Evolutionary conservation across 2,888 invertebrate genomes (phyloP), one percentile per base, ranked within the genome.

Genomic region (Orthosia incerta): DNA sequence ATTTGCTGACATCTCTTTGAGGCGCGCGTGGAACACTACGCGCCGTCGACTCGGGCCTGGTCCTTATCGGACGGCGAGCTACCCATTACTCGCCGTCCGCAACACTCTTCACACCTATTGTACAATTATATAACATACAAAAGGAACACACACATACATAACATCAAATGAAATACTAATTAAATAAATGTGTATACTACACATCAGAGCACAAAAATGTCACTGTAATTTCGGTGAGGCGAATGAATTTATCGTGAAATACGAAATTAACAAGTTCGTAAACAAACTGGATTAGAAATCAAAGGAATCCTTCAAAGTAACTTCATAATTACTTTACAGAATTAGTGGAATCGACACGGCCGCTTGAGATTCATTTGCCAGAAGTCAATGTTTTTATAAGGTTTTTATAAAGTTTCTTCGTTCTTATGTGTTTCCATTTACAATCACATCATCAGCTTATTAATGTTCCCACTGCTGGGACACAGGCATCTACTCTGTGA

Each of bases 261-360:
- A 45, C n/a, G 48, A 67, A 53, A 67, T 67, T 15, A 67, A 60
- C 59, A 74, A 66, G 15, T 67, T 60, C n/a, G 15, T 60, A 39
- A 74, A 60, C 31, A 67, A 39, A 39, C 53, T 67, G 53, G 67
- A 20, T 67, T 39, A 48, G 39, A 50, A 53, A 50, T 74, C 74
- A 74, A 74, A 74, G 26, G 74, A 48, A 39, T 18, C 23, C 31
- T 48, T 53, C 53, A 60, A 53, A 59, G 39, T 74, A 53, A 48
- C 23, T 67, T 60, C 26, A 39, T 50, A 60, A 45, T 74, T 50
- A 53, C 39, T 65, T 74, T 46, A 39, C 18, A 20, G 56, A 56
- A 51, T 65, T 57, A 57, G 13, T 56, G 26, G 16, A 74, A 15
- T 66, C 9, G 23, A 31, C 71, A 55, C n/a, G 31, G 13, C 31